Conservation (phyloP, 1,140 invertebrate genomes). For the Tetramorium simillimum region DNA sequence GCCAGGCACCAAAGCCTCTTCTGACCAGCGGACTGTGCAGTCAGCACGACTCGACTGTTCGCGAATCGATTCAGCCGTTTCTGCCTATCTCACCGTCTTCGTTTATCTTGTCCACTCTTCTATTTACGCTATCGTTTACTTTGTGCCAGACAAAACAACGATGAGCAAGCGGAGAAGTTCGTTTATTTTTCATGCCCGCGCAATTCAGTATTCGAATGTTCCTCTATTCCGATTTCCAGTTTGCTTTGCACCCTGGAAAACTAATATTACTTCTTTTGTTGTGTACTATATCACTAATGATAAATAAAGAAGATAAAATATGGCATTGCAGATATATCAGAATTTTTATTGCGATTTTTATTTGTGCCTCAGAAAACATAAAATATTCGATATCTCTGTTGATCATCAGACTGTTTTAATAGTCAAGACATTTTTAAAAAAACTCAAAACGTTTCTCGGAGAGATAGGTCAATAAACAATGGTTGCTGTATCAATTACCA, state of each 20-base stretch:
- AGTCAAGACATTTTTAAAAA: background rate
- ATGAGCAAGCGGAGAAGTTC: constrained; percentile 6
- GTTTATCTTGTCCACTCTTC: constrained; percentile 9
- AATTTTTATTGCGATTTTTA: constrained; percentile 5
- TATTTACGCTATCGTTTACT: constrained; percentile 46
- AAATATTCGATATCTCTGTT: background rate
- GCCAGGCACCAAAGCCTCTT: constrained; percentile 11
- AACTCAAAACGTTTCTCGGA: background rate
- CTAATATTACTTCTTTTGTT: constrained; percentile 23
- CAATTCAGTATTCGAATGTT: background rate
- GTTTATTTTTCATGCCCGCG: constrained; percentile 26
- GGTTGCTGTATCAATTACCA: background rate
- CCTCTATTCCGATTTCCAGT: constrained; percentile 9
- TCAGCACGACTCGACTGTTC: constrained; percentile 16
- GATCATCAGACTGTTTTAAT: background rate
- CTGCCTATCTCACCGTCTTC: background rate
- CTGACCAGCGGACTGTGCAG: constrained; percentile 49
- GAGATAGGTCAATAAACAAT: background rate
- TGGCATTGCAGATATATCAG: background rate
- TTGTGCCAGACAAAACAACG: constrained; percentile 32
- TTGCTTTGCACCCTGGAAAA: background rate
- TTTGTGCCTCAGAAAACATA: background rate
- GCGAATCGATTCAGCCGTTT: constrained; percentile 51
- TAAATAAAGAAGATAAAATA: constrained; percentile 12
- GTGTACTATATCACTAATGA: background rate